Conservation (phyloP, 1,140 invertebrate species). For the Drosophila busckii region DNA sequence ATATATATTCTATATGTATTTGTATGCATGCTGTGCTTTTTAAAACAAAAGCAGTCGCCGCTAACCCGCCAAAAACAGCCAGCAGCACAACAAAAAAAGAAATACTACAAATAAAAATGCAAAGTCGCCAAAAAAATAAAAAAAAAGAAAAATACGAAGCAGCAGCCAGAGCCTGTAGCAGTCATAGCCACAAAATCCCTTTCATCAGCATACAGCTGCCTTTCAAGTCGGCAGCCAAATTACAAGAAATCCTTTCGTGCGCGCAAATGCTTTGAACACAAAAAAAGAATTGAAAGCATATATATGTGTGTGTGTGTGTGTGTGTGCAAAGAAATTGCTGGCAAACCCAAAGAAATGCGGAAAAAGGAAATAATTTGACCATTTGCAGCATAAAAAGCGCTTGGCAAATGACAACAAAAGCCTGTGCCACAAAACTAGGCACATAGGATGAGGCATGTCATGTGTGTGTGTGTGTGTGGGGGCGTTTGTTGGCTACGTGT, state of each 20-base stretch:
- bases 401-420: conserved; percentile 42
- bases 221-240: conserved; percentile 68
- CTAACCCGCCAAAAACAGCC: conserved; percentile 58
- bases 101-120: conserved; percentile 69
- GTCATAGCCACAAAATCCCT: conserved; percentile 54
- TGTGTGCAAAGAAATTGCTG: conserved; percentile 16
- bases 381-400: conserved; percentile 53
- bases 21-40: conserved; percentile 39
- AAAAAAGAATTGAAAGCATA: conserved; percentile 6
- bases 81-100: conserved; percentile 23
- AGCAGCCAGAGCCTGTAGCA: conserved; percentile 71
- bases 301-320: conserved; percentile 1
- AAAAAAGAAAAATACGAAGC: conserved; percentile 14
- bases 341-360: conserved; percentile 60
- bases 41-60: conserved; percentile 66
- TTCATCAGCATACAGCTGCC: conserved; percentile 60
- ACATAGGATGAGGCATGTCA: conserved; percentile 42
- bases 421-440: conserved; percentile 22
- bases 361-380: conserved; percentile 77
- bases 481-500: conserved; percentile 24
- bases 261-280: conserved; percentile 66
- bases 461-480: conserved; percentile 60
- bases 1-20: conserved; percentile 29
- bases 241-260: conserved; percentile 77
- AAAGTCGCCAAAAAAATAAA: conserved; percentile 68